phyloP scores from a whole-genome alignment of 2,888 invertebrate species.

The Dasypogon diadema region DNA sequence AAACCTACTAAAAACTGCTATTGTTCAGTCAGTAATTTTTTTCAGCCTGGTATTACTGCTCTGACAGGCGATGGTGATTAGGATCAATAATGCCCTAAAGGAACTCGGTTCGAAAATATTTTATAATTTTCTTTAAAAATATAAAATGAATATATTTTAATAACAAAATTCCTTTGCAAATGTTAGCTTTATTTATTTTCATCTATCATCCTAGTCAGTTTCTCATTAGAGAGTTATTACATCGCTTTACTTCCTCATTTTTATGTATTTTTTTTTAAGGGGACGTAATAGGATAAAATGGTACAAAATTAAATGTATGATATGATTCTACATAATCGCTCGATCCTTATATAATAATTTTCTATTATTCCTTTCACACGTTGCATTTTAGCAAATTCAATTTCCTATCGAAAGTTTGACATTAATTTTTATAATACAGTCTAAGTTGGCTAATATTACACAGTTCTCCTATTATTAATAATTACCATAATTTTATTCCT shows the following conservation, averaged over 20 bases:
- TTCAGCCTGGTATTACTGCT: too few species aligned
- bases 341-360: constrained; percentile 5
- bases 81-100: too few species aligned
- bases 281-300: constrained; percentile 23
- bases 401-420: constrained; percentile 2
- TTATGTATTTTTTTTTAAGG: background rate
- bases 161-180: background rate
- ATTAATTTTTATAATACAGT: background rate
- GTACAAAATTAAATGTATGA: constrained; percentile 45
- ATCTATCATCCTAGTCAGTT: constrained; percentile 16
- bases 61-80: too few species aligned
- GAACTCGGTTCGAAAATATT: too few species aligned
- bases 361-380: background rate
- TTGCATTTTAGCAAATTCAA: constrained; percentile 1
- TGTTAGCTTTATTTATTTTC: constrained; percentile 28
- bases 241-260: background rate
- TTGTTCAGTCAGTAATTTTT: too few species aligned
- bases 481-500: background rate
- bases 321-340: constrained; percentile 42
- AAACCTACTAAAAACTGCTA: too few species aligned
- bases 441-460: background rate
- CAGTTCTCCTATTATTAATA: background rate
- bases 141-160: too few species aligned
- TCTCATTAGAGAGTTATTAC: background rate
- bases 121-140: too few species aligned